Conservation (phyloP, 2,797 vertebrate species). For the Melanotaenia parkinsoni region DNA sequence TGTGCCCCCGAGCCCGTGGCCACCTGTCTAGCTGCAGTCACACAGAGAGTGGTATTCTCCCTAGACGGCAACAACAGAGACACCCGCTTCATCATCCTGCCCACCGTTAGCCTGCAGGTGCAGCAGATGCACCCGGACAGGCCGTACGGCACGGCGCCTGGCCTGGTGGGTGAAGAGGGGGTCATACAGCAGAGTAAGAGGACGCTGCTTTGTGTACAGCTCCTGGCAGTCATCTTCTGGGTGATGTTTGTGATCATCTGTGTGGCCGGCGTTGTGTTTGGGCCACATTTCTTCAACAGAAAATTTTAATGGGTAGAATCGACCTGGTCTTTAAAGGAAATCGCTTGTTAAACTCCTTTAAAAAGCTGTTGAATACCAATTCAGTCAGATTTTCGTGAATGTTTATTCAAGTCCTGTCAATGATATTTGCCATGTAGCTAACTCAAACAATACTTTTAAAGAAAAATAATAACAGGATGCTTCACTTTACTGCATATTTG, state of each 20-base stretch:
- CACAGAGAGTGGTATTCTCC: slow-evolving; percentile 82
- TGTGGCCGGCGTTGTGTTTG: slow-evolving; percentile 80
- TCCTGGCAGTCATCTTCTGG: slow-evolving; percentile 81
- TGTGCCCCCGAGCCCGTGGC: slow-evolving; percentile 57
- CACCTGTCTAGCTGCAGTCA: slow-evolving; percentile 67
- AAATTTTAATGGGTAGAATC: slow-evolving; percentile 8
- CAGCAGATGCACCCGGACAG: slow-evolving; percentile 79
- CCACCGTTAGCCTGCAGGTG: slow-evolving; percentile 84
- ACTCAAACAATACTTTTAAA: not conserved
- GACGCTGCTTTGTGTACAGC: slow-evolving; percentile 77
- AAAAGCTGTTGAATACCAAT: not conserved
- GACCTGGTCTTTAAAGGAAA: not conserved
- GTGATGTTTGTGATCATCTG: slow-evolving; percentile 82
- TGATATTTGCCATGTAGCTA: not conserved
- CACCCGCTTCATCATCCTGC: slow-evolving; percentile 80
- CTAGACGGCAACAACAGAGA: slow-evolving; percentile 75
- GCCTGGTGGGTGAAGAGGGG: slow-evolving; percentile 58
- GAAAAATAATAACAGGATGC: not conserved
- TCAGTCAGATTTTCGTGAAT: slow-evolving; percentile 3
- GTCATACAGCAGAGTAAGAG: slow-evolving; percentile 71
- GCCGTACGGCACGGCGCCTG: slow-evolving; percentile 29
- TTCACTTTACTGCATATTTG: not conserved
- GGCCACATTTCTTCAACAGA: slow-evolving; percentile 74
- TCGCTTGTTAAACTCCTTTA: not conserved
- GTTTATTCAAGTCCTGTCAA: not conserved